A percentile compares a stretch with the other conserved stretches of the same genome.
Evolutionary conservation across 2,113 vertebrate genomes (phyloP).

Genomic region (Zosterops hypoxanthus): DNA sequence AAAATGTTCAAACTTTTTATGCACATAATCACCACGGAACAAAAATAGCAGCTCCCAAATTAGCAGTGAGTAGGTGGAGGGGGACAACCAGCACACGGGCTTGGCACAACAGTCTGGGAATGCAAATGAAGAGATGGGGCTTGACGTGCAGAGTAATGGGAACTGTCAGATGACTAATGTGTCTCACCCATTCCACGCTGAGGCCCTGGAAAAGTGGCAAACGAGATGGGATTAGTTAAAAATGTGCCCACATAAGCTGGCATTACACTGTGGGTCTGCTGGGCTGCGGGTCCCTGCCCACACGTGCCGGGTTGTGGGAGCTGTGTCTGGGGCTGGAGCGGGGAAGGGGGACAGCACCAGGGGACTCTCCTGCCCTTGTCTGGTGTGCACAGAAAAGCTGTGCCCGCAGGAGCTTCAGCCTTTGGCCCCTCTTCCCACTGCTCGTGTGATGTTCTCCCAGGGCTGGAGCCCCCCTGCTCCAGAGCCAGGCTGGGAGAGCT

Average conservation of each 20-base stretch:
- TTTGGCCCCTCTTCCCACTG: not conserved
- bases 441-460: not conserved
- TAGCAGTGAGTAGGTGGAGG: conserved; percentile 20
- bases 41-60: conserved; percentile 35
- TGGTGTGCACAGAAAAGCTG: not conserved
- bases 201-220: not conserved
- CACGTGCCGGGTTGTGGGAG: not conserved
- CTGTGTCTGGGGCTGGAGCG: not conserved
- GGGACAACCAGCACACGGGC: not conserved
- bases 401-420: not conserved
- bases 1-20: not conserved
- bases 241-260: not conserved
- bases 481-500: not conserved
- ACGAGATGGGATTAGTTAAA: not conserved
- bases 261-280: not conserved
- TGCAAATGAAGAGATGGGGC: not conserved
- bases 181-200: not conserved
- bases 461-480: not conserved
- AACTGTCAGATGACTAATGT: conserved; percentile 22
- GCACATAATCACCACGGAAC: not conserved
- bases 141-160: not conserved
- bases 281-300: not conserved
- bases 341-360: not conserved
- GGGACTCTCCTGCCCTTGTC: not conserved
- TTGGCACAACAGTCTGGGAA: not conserved